phyloP scores from a whole-genome alignment of 2,888 invertebrate genomes.

The Rhamphomyia laevipes region DNA sequence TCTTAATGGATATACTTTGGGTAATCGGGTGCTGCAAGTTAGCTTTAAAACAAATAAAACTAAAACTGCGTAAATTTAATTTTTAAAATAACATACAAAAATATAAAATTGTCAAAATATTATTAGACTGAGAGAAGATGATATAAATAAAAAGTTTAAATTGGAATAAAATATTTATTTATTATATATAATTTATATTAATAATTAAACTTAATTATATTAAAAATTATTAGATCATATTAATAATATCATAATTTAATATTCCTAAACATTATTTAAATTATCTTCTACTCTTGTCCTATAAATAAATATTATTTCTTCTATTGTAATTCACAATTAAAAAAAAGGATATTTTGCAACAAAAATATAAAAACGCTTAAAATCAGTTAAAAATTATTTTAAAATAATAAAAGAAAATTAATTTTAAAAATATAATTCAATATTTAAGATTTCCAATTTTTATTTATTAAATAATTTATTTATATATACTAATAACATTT shows the following conservation, averaged over 20 bases:
- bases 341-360: too few species aligned
- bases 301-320: too few species aligned
- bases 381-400: not conserved
- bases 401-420: not conserved
- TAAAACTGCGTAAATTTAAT: slow-evolving; percentile 41
- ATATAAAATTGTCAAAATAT: not conserved
- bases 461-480: not conserved
- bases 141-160: too few species aligned
- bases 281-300: not conserved
- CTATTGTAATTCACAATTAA: too few species aligned
- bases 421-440: too few species aligned
- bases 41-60: slow-evolving; percentile 93
- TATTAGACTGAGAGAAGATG: too few species aligned
- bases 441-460: not conserved
- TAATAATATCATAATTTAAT: too few species aligned
- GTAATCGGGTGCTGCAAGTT: slow-evolving; percentile 91
- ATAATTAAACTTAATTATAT: too few species aligned
- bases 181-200: too few species aligned
- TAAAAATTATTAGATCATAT: too few species aligned
- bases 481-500: not conserved
- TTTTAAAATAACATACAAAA: slow-evolving; percentile 4
- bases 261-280: slow-evolving; percentile 14
- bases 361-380: not conserved
- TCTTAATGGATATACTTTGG: slow-evolving; percentile 89
- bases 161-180: too few species aligned